These are phyloP conservation scores for Sialis fuliginosa DNA, from an alignment of 2,888 invertebrate species.

Conservation along the genomic window DNA sequence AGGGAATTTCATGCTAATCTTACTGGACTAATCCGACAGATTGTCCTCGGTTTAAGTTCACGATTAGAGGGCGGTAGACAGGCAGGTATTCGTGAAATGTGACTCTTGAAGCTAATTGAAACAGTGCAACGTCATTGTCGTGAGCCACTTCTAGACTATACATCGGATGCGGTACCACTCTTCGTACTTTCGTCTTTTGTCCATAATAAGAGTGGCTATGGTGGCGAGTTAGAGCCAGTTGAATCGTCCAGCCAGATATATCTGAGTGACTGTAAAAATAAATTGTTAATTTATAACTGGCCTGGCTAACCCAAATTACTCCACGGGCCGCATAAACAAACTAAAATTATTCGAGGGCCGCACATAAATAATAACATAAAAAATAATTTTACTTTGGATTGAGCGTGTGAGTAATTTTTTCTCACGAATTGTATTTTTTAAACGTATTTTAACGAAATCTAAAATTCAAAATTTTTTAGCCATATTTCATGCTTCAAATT, in stretches of 20 bases:
- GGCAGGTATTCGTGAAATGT: slow-evolving; percentile 68
- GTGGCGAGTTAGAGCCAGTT: slow-evolving; percentile 65
- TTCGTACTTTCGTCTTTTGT: slow-evolving; percentile 63
- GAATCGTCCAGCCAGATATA: slow-evolving; percentile 71
- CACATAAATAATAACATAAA: too few relatives aligned
- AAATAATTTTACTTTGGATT: too few relatives aligned
- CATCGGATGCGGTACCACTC: slow-evolving; percentile 64
- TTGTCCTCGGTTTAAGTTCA: slow-evolving; percentile 47
- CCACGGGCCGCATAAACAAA: too few relatives aligned
- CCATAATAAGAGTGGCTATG: slow-evolving; percentile 72
- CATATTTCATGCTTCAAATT: too few relatives aligned
- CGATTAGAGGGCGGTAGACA: slow-evolving; percentile 59
- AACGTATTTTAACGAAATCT: too few relatives aligned
- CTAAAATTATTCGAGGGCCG: too few relatives aligned
- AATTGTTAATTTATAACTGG: neutral
- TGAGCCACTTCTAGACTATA: slow-evolving; percentile 67
- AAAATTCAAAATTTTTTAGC: too few relatives aligned
- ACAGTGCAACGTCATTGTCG: slow-evolving; percentile 71
- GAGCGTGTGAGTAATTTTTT: too few relatives aligned
- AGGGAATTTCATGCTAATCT: too few relatives aligned
- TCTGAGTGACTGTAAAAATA: slow-evolving; percentile 48
- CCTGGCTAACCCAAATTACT: neutral
- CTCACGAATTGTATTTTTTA: too few relatives aligned
- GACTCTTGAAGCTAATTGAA: slow-evolving; percentile 58
- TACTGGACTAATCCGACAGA: too few relatives aligned